A percentile compares a stretch with the other conserved stretches of the same genome.
These are phyloP conservation scores for Micronycteris hirsuta DNA, from an alignment of 2,113 vertebrate genomes.

Conservation along the genomic window DNA sequence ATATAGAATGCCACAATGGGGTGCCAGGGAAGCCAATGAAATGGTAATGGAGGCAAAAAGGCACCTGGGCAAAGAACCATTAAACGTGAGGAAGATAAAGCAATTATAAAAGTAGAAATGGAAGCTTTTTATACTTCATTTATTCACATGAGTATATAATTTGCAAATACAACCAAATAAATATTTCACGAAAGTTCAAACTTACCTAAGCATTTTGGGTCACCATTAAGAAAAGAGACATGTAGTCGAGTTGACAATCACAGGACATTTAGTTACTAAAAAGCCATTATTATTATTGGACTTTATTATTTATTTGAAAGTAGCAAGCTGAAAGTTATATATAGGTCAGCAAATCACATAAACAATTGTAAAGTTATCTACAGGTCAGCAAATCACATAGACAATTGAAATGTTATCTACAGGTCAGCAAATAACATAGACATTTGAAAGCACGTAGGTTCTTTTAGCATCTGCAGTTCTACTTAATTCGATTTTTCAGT, in stretches of 20 bases:
- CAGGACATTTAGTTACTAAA: constrained; percentile 56
- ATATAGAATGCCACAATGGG: not conserved
- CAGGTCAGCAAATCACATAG: constrained; percentile 60
- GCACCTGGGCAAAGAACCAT: not conserved
- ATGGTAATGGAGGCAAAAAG: not conserved
- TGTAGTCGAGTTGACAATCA: not conserved
- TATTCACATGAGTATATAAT: constrained; percentile 13
- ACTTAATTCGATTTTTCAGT: constrained; percentile 66
- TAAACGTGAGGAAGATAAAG: not conserved
- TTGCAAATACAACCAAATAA: constrained; percentile 53
- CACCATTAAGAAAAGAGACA: constrained; percentile 50
- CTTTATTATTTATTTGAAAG: constrained; percentile 61
- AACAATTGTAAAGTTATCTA: constrained; percentile 58
- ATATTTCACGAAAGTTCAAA: constrained; percentile 61
- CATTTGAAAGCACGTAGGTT: constrained; percentile 55
- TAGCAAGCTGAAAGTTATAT: constrained; percentile 48
- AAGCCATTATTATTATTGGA: constrained; percentile 54
- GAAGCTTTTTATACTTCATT: not conserved
- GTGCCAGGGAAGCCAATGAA: not conserved
- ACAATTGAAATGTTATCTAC: constrained; percentile 57
- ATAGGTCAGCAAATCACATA: constrained; percentile 58
- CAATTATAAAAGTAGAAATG: not conserved
- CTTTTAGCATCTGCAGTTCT: constrained; percentile 5
- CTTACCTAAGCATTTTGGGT: constrained; percentile 57
- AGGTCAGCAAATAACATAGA: constrained; percentile 63